phyloP scores from a whole-genome alignment of 1,140 invertebrate species.

The Drosophila melanica region DNA sequence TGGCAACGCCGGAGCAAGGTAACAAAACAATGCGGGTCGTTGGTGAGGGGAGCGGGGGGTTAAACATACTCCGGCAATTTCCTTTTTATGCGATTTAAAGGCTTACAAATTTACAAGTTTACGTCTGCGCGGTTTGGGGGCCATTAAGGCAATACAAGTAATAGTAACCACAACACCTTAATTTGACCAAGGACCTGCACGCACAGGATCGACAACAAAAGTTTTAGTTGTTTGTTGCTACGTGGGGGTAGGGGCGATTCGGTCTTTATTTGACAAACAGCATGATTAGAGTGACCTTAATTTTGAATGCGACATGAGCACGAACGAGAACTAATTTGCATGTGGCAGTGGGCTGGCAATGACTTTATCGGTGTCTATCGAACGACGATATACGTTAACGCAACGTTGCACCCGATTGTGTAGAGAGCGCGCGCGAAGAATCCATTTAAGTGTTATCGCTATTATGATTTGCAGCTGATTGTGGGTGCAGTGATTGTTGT shows the following conservation, averaged over 20 bases:
- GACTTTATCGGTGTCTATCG: conserved; percentile 40
- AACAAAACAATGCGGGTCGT: conserved; percentile 19
- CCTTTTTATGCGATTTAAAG: conserved; percentile 22
- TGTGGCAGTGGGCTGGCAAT: conserved; percentile 32
- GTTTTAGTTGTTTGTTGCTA: background rate
- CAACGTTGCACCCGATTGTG: conserved; percentile 16
- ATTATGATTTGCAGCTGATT: conserved; percentile 32
- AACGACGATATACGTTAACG: conserved; percentile 27
- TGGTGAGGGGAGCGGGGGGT: background rate
- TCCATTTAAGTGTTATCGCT: conserved; percentile 33
- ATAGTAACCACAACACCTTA: background rate
- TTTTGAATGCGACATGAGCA: conserved; percentile 46
- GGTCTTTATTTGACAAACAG: conserved; percentile 28
- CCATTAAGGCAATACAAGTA: background rate
- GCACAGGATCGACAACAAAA: conserved; percentile 31
- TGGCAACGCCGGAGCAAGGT: conserved; percentile 47
- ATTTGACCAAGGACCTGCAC: conserved; percentile 34
- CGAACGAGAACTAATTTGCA: conserved; percentile 49
- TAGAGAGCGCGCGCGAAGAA: conserved; percentile 15
- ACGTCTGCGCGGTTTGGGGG: background rate
- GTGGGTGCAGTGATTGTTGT: conserved; percentile 17
- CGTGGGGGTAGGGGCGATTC: background rate
- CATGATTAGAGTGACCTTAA: conserved; percentile 52
- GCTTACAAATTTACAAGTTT: background rate
- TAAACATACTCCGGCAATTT: conserved; percentile 17